phyloP scores from a whole-genome alignment of 2,113 vertebrate species.

The Alethe castanea region DNA sequence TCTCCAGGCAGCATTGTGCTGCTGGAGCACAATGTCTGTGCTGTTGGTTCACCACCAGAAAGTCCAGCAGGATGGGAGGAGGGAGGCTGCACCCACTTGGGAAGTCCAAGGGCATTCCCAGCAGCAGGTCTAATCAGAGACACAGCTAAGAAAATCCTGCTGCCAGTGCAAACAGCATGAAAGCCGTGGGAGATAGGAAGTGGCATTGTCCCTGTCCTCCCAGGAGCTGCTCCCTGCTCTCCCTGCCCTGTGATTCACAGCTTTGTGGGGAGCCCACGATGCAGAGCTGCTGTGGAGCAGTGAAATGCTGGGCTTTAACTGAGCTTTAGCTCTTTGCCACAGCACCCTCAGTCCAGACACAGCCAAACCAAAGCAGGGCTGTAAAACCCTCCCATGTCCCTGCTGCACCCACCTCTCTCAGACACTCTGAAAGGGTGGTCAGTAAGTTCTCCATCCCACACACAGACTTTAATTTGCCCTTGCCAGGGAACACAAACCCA shows the following conservation, averaged over 20 bases:
- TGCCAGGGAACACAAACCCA: neutral
- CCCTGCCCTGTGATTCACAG: neutral
- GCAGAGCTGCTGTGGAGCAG: neutral
- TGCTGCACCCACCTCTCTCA: neutral
- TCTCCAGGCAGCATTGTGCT: accelerated
- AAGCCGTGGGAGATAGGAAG: neutral
- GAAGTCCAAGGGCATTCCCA: neutral
- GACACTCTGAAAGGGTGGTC: neutral
- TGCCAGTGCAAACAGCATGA: neutral
- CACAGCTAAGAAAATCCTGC: neutral
- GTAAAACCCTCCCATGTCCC: neutral
- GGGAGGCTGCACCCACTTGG: neutral
- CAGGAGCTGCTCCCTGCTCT: neutral
- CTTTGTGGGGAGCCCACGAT: accelerated
- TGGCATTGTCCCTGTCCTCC: neutral
- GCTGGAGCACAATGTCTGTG: neutral
- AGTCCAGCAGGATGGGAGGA: neutral
- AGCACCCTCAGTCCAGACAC: neutral
- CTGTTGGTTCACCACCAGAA: accelerated
- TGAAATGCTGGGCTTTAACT: neutral
- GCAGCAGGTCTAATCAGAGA: neutral
- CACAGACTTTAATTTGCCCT: neutral
- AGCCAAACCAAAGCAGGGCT: neutral
- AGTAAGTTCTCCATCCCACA: neutral
- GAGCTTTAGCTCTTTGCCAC: neutral